Base-by-base conservation (phyloP, 2,113 vertebrate genomes). In the Marmota monax region DNA sequence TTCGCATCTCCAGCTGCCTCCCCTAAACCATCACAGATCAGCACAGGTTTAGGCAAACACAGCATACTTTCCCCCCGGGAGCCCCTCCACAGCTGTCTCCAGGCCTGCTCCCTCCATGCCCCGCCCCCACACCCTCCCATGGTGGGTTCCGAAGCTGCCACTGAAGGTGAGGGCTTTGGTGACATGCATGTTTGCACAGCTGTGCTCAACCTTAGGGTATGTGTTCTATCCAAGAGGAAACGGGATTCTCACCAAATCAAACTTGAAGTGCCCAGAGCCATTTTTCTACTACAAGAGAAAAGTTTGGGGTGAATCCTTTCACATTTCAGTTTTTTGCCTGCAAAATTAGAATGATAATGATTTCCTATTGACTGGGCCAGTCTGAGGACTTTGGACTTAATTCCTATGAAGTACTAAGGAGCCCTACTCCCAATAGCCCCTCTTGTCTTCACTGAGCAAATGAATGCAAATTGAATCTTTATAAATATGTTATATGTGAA, bases 11-110 rank as follows among this genome's bases (percentile, higher is more conserved):
- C 90, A 10, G 4, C 32, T 16, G 73, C 56, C 89, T 63, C 18
- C 12, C 82, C 61, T 25, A 32, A 6, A 20, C 45, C 37, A 12
- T 80, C 32, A 8, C n/a, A 18, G 11, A 58, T n/a, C 53, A 18
- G 25, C 42, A 45, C 22, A 39, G 5, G 32, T 48, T 42, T 56
- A 65, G 67, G n/a, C 5, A 8, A 73, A 82, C 63, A n/a, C 53
- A 3, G 4, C 16, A 0, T 2, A 23, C 1, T 0, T 10, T n/a
- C n/a, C 48, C 53, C 61, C 37, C 7, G 13, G 78, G 70, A 0
- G 0, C 51, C 78, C 61, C 1, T 4, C 18, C 69, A 7, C 3
- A 5, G 0, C 61, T 10, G 4, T 32, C 48, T 56, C 10, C 48
- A 18, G 73, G 69, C 53, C 45, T 14, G 2, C 76, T 42, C 53